phyloP scores from a whole-genome alignment of 2,797 vertebrate species.

The Lithobates pipiens region DNA sequence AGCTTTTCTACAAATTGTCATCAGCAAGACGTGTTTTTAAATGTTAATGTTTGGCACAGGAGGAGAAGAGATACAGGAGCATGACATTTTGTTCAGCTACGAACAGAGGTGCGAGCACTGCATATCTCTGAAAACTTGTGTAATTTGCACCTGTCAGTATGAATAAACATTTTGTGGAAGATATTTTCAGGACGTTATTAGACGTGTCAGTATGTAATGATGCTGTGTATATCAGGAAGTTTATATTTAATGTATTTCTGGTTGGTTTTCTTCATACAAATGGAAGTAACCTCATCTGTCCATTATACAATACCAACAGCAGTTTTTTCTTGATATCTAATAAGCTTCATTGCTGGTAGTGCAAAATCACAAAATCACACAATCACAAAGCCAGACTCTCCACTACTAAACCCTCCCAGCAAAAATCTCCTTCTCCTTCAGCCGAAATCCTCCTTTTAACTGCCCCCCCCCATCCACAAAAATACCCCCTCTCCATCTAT shows the following conservation, averaged over 20 bases:
- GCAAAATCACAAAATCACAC: too few relatives aligned
- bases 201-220: background rate
- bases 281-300: too few relatives aligned
- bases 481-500: too few relatives aligned
- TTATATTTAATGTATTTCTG: background rate
- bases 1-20: background rate
- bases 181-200: background rate
- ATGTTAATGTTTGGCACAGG: background rate
- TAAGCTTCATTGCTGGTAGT: too few relatives aligned
- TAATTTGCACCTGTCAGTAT: conserved; percentile 4
- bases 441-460: too few relatives aligned
- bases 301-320: too few relatives aligned
- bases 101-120: background rate
- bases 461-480: too few relatives aligned
- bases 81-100: background rate
- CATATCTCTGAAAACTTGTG: background rate
- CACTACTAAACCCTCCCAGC: too few relatives aligned
- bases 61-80: background rate
- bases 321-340: too few relatives aligned
- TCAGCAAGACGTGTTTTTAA: background rate
- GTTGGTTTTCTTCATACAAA: too few relatives aligned
- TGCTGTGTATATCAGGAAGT: background rate
- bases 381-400: too few relatives aligned
- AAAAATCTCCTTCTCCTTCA: too few relatives aligned
- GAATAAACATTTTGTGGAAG: background rate